These are phyloP conservation scores for Linepithema humile DNA, from an alignment of 1,140 invertebrate species.

Conservation along the genomic window DNA sequence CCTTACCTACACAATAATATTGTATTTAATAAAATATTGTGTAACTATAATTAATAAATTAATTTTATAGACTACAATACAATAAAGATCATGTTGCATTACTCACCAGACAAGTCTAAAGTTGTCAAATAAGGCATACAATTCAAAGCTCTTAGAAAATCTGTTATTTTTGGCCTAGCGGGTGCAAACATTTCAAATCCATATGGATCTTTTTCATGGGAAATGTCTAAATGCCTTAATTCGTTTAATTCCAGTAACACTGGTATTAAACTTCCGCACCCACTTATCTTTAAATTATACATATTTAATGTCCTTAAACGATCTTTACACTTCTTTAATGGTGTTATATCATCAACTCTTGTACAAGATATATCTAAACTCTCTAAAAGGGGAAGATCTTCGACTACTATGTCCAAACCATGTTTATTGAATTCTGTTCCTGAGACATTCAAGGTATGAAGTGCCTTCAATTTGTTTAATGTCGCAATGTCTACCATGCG, in stretches of 20 bases:
- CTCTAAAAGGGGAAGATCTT: slow-evolving; percentile 89
- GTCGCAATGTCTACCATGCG: slow-evolving; percentile 83
- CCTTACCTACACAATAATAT: slow-evolving; percentile 81
- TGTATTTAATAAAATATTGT: slow-evolving; percentile 15
- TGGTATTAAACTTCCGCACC: slow-evolving; percentile 83
- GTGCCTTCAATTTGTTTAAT: slow-evolving; percentile 86
- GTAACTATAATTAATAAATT: neutral
- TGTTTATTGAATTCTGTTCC: slow-evolving; percentile 90
- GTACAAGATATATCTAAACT: slow-evolving; percentile 90
- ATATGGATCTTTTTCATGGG: slow-evolving; percentile 86
- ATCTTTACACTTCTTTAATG: slow-evolving; percentile 87
- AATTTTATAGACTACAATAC: neutral
- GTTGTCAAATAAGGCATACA: slow-evolving; percentile 87
- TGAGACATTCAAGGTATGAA: slow-evolving; percentile 89
- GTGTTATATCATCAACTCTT: slow-evolving; percentile 88
- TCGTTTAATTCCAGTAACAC: slow-evolving; percentile 86
- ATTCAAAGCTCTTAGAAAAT: slow-evolving; percentile 82
- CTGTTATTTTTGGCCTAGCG: slow-evolving; percentile 83
- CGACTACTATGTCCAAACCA: slow-evolving; percentile 88
- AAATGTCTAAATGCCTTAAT: slow-evolving; percentile 88
- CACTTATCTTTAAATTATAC: slow-evolving; percentile 87
- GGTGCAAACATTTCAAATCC: slow-evolving; percentile 83
- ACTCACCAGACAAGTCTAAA: slow-evolving; percentile 89
- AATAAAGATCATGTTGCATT: neutral
- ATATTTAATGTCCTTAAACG: slow-evolving; percentile 87